These are phyloP conservation scores for Chitala chitala DNA, from an alignment of 2,113 vertebrate genomes.

Conservation along the genomic window DNA sequence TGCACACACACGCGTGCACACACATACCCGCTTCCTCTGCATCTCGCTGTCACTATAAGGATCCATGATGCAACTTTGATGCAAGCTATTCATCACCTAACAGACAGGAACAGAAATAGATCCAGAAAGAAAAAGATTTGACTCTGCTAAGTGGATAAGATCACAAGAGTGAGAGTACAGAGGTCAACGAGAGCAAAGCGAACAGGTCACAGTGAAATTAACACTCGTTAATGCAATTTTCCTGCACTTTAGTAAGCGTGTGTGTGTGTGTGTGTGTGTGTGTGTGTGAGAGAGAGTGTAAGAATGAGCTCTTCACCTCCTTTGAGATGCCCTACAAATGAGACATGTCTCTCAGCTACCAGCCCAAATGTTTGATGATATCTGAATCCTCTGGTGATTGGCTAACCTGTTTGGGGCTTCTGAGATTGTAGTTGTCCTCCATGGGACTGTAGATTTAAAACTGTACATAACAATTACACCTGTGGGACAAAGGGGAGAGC, in stretches of 20 bases:
- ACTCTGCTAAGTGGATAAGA: neutral
- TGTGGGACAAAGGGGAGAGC: neutral
- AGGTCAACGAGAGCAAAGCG: neutral
- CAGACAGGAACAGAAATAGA: neutral
- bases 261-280: too few species aligned
- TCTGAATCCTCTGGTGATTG: too few species aligned
- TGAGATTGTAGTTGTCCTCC: too few species aligned
- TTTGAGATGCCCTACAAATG: neutral
- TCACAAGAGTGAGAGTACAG: neutral
- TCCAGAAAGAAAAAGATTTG: neutral
- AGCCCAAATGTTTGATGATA: neutral
- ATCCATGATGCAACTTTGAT: slow-evolving; percentile 17
- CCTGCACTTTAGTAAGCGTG: neutral
- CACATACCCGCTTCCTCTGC: neutral
- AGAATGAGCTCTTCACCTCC: neutral
- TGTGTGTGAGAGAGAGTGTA: neutral
- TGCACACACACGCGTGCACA: neutral
- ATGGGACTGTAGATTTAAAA: neutral
- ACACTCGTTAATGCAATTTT: neutral
- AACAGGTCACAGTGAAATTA: slow-evolving; percentile 8
- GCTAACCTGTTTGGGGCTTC: too few species aligned
- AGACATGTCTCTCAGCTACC: neutral
- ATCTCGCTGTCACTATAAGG: neutral
- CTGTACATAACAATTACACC: neutral
- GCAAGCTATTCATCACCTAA: slow-evolving; percentile 10